These are phyloP conservation scores for Cossypha caffra DNA, from an alignment of 2,797 vertebrate genomes.

Conservation along the genomic window DNA sequence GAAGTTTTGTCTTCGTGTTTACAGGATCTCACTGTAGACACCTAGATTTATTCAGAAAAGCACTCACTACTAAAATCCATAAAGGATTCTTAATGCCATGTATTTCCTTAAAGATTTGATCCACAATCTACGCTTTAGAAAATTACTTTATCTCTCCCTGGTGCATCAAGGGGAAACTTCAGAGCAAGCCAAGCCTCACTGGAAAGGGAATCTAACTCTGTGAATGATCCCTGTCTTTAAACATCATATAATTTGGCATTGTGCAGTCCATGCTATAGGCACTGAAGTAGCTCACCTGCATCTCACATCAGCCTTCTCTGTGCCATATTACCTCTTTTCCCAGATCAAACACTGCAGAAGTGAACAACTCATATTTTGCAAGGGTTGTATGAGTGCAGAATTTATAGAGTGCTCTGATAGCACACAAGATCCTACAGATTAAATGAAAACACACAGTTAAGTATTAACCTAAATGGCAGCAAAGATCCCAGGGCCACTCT, in stretches of 20 bases:
- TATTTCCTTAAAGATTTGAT: not conserved
- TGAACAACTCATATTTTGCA: not conserved
- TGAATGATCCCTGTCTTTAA: not conserved
- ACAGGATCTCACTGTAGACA: not conserved
- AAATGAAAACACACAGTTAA: not conserved
- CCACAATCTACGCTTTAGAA: not conserved
- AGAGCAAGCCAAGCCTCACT: not conserved
- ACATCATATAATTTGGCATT: not conserved
- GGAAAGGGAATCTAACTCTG: not conserved
- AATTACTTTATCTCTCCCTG: not conserved
- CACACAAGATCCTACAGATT: not conserved
- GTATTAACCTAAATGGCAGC: constrained; percentile 27
- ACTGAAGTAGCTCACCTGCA: not conserved
- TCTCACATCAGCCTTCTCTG: not conserved
- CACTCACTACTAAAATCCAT: not conserved
- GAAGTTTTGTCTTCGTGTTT: not conserved
- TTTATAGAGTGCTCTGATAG: not conserved
- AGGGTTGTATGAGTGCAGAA: not conserved
- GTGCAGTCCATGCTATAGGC: not conserved
- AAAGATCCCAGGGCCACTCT: not conserved
- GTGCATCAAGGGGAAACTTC: not conserved
- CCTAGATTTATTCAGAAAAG: not conserved
- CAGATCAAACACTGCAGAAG: not conserved
- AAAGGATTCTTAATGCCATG: not conserved
- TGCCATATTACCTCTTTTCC: not conserved